Conservation (phyloP, 2,797 vertebrate species). For the Tapirus indicus region DNA sequence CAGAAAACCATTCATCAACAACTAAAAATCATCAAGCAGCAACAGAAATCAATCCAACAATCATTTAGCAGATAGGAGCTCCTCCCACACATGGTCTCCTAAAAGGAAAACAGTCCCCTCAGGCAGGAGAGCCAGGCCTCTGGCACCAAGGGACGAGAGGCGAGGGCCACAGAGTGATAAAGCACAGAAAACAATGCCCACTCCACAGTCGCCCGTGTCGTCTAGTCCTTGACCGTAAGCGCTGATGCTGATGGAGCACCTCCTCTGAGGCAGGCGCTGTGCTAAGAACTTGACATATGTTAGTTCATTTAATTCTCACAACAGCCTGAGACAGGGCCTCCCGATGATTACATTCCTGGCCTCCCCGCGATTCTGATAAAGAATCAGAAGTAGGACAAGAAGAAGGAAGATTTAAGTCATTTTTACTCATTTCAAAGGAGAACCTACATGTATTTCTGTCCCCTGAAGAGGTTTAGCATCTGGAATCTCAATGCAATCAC, state of each 20-base stretch:
- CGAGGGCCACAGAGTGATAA: neutral
- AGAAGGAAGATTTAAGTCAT: neutral
- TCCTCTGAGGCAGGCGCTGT: neutral
- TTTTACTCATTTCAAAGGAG: neutral
- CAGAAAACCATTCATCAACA: constrained; percentile 57
- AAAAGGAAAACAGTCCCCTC: constrained; percentile 38
- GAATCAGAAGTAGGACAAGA: neutral
- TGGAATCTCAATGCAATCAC: neutral
- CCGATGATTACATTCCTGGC: accelerated
- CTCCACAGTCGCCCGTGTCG: neutral
- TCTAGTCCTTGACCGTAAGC: neutral
- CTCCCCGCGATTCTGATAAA: neutral
- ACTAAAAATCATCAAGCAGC: constrained; percentile 69
- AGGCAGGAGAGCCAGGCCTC: constrained; percentile 11
- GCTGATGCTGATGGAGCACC: neutral
- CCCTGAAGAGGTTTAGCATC: neutral
- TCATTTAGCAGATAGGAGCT: neutral
- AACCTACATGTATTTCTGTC: neutral
- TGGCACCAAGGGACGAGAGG: neutral
- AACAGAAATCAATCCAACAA: constrained; percentile 53
- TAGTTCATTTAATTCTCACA: neutral
- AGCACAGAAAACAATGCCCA: neutral
- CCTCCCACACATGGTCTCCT: constrained; percentile 26
- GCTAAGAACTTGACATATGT: neutral
- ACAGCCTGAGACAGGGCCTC: neutral